These are phyloP conservation scores for Drosophila dunni DNA, from an alignment of 1,140 invertebrate species.

Conservation along the genomic window DNA sequence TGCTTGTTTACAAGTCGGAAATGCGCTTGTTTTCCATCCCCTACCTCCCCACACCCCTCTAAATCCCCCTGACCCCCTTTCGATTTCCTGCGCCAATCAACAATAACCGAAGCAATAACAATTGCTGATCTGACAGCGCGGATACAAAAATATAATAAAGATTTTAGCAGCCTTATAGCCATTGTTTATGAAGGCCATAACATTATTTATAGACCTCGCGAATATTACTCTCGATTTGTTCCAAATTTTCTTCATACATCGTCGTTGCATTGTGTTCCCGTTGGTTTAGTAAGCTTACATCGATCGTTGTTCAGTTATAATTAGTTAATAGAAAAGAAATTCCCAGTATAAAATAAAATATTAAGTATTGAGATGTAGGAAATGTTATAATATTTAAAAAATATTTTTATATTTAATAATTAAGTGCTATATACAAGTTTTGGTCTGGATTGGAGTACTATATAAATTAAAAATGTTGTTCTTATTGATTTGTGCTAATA, in stretches of 20 bases:
- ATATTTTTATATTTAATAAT: no score
- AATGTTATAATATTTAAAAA: no score
- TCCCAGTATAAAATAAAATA: not conserved
- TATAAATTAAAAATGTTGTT: no score
- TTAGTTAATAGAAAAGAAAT: not conserved
- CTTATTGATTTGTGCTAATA: no score
- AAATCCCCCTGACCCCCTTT: constrained; percentile 32
- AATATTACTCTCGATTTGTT: constrained; percentile 5
- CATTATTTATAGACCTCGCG: constrained; percentile 31
- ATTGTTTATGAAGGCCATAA: constrained; percentile 41
- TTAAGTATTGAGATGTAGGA: no score
- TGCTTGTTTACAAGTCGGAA: constrained; percentile 55
- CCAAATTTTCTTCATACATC: not conserved
- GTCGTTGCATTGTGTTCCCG: not conserved
- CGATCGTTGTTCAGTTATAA: not conserved
- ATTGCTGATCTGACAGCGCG: constrained; percentile 43
- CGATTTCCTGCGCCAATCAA: constrained; percentile 40
- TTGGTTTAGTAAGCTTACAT: not conserved
- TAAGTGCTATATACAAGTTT: no score
- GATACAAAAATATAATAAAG: constrained; percentile 44
- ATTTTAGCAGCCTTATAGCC: constrained; percentile 40
- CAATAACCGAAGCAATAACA: constrained; percentile 24
- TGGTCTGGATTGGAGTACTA: no score
- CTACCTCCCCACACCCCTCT: not conserved
- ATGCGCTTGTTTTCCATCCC: constrained; percentile 13